Percentiles rank a stretch among this genome's conserved stretches.
Conservation (phyloP, 2,797 vertebrate genomes). For the Bufotes viridis region DNA sequence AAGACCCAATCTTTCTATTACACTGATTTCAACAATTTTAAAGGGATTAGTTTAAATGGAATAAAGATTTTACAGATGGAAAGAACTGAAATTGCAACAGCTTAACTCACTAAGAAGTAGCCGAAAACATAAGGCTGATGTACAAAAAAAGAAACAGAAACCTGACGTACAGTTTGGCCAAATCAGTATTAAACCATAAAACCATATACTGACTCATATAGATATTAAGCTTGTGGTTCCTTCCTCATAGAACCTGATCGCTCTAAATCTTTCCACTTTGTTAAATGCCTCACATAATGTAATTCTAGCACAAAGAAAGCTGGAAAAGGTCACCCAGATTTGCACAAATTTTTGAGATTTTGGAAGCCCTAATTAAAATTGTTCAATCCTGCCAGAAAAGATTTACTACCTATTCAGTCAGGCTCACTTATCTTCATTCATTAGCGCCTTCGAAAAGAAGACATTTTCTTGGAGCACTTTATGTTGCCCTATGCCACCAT, state of each 20-base stretch:
- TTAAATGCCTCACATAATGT: constrained; percentile 38
- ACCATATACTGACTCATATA: constrained; percentile 21
- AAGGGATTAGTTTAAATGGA: not conserved
- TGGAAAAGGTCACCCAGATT: constrained; percentile 46
- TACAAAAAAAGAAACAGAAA: not conserved
- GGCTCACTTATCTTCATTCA: constrained; percentile 61
- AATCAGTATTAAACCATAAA: constrained; percentile 15
- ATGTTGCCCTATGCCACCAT: constrained; percentile 59
- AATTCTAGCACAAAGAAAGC: constrained; percentile 46
- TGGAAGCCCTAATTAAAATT: constrained; percentile 55
- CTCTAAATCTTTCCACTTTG: constrained; percentile 30
- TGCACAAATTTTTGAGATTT: constrained; percentile 53
- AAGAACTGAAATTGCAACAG: constrained; percentile 17
- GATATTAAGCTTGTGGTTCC: constrained; percentile 45
- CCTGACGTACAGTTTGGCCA: not conserved
- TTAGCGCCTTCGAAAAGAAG: constrained; percentile 55
- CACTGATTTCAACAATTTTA: constrained; percentile 30
- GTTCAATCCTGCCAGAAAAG: constrained; percentile 50
- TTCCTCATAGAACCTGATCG: not conserved
- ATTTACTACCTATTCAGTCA: constrained; percentile 60
- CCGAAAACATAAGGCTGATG: not conserved
- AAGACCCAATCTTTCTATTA: constrained; percentile 20
- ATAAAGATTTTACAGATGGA: constrained; percentile 18
- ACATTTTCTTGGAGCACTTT: constrained; percentile 61
- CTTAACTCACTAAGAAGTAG: constrained; percentile 22